Conservation (phyloP, 2,888 invertebrate genomes). For the Nasonia oneida region DNA sequence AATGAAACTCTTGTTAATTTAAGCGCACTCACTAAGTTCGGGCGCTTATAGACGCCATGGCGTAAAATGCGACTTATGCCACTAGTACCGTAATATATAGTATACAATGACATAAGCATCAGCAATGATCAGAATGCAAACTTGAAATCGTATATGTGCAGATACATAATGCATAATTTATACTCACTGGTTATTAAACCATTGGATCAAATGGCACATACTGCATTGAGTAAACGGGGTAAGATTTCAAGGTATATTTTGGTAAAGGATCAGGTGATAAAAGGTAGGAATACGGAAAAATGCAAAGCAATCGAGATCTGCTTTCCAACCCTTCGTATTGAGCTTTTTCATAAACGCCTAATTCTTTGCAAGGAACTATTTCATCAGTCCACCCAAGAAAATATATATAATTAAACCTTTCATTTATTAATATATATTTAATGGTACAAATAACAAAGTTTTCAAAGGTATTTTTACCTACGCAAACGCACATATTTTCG, state of each 20-base stretch:
- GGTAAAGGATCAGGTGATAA: neutral
- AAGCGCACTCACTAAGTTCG: neutral
- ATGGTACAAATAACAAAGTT: constrained; percentile 18
- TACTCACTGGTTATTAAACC: neutral
- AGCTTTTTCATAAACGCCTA: constrained; percentile 9
- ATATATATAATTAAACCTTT: constrained; percentile 10
- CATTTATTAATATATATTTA: constrained; percentile 3
- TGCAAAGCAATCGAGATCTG: neutral
- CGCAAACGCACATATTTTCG: constrained; percentile 19
- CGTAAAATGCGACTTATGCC: too few species aligned
- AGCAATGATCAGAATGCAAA: neutral
- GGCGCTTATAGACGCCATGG: neutral
- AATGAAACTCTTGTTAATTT: neutral
- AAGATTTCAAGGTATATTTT: too few species aligned
- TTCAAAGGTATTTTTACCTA: constrained; percentile 14
- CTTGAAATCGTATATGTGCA: neutral
- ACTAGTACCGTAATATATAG: neutral
- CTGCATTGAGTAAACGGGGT: neutral
- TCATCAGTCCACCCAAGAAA: constrained; percentile 2
- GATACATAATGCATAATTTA: neutral
- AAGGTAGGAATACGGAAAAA: constrained; percentile 15
- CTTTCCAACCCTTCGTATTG: neutral
- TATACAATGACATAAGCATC: neutral
- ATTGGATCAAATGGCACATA: constrained; percentile 3
- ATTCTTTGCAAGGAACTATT: neutral